A percentile compares a stretch with the other conserved stretches of the same genome.
Conservation (phyloP, 2,888 invertebrate genomes). For the Lasioglossum calceatum region DNA sequence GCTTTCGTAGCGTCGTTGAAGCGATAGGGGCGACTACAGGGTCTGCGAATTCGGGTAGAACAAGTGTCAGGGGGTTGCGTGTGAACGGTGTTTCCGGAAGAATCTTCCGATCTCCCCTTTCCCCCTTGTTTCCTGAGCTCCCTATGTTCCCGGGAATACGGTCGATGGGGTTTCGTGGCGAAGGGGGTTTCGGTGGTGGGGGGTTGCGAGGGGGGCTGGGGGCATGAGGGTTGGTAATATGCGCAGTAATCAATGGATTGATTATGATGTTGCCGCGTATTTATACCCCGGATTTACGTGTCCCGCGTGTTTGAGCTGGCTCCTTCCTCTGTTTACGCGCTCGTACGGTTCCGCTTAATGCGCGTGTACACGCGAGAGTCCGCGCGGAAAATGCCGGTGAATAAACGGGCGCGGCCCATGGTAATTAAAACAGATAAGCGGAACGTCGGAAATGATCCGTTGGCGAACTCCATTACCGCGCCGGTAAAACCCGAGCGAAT, state of each 20-base stretch:
- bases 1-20: conserved; percentile 49
- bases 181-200: not conserved
- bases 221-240: conserved; percentile 39
- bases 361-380: not conserved
- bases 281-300: not conserved
- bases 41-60: conserved; percentile 5
- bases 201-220: not conserved
- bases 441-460: conserved; percentile 5
- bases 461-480: not conserved
- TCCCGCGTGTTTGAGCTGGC: not conserved
- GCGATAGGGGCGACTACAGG: conserved; percentile 10
- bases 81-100: conserved; percentile 28
- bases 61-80: conserved; percentile 28
- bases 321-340: conserved; percentile 12
- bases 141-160: conserved; percentile 23
- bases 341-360: not conserved
- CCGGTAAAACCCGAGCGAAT: not conserved
- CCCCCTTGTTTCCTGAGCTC: not conserved
- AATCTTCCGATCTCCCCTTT: not conserved
- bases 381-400: conserved; percentile 3
- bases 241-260: conserved; percentile 58
- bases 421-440: conserved; percentile 21
- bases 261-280: conserved; percentile 9
- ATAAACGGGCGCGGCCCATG: not conserved
- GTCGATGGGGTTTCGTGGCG: conserved; percentile 29